phyloP scores from a whole-genome alignment of 2,888 invertebrate species.

The Empis livida region DNA sequence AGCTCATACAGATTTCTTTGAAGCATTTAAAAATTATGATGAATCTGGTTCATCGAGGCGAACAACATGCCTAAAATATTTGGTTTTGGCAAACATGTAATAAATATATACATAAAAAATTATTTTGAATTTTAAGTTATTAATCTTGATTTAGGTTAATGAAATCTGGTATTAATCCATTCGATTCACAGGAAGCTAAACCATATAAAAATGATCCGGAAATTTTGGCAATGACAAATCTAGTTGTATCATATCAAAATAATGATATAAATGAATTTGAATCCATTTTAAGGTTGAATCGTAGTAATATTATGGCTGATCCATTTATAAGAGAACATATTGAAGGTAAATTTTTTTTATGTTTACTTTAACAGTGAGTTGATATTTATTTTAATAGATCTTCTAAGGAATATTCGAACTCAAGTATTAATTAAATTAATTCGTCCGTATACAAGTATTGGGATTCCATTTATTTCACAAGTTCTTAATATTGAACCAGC shows the following conservation, averaged over 20 bases:
- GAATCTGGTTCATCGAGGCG: slow-evolving; percentile 95
- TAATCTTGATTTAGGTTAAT: slow-evolving; percentile 56
- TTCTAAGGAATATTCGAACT: slow-evolving; percentile 89
- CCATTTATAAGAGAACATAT: slow-evolving; percentile 98
- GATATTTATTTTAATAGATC: slow-evolving; percentile 41
- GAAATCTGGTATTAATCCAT: slow-evolving; percentile 99
- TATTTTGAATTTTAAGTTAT: not conserved
- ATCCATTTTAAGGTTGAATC: slow-evolving; percentile 84
- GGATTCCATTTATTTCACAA: slow-evolving; percentile 94
- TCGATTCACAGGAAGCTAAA: slow-evolving; percentile 99
- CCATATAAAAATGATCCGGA: slow-evolving; percentile 99
- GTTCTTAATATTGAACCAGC: slow-evolving; percentile 84
- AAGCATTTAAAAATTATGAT: slow-evolving; percentile 99
- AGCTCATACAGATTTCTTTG: slow-evolving; percentile 98
- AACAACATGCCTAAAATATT: slow-evolving; percentile 94
- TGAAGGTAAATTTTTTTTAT: slow-evolving; percentile 46
- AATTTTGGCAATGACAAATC: slow-evolving; percentile 97
- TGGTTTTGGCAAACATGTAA: slow-evolving; percentile 96
- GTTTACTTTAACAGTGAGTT: not conserved
- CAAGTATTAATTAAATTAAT: slow-evolving; percentile 95
- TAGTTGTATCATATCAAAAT: slow-evolving; percentile 94
- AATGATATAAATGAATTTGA: slow-evolving; percentile 98
- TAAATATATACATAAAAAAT: slow-evolving; percentile 32
- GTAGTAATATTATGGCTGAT: slow-evolving; percentile 97
- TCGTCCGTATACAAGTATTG: slow-evolving; percentile 94